Evolutionary conservation across 1,140 invertebrate species (phyloP), one percentile per base, ranked within the genome.

Genomic region (Drosophila yakuba): DNA sequence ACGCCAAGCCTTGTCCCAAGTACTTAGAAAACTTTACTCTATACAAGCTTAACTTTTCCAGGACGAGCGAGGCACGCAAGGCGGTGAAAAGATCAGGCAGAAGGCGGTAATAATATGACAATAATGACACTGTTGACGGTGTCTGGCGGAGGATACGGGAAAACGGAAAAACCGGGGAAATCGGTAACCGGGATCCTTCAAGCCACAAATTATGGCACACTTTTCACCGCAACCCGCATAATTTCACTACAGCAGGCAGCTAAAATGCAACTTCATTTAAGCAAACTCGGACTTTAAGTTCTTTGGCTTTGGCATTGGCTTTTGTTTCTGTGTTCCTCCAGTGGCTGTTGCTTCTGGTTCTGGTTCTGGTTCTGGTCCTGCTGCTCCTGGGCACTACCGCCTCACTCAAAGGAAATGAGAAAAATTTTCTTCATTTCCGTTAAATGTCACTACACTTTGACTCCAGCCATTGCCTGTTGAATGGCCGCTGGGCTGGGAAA

Each of bases 351-450:
- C 15, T 25, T 35, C 25, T 32, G 17, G 6, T 25, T 4, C 12
- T 38, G 51, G 17, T 35, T 28, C 11, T 25, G 38, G 12, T 28
- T 4, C 20, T 59, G 45, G 8, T 47, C 4, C 25, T 32, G 17
- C 14, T 38, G 52, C 14, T 36, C 28, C 11, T 28, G 45, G 61
- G 45, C 50, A 51, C 68, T 44, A 51, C 68, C 39, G 57, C 20
- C 69, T 55, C 66, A 67, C 60, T 71, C 58, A 78, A 84, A 76
- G 83, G 83, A 88, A 88, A 88, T 88, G 83, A 88, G 84, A 83
- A 86, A 89, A 84, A 84, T 74, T 79, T 89, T 89, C 72, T 77
- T 88, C 63, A 88, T 88, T 88, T 88, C 83, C 83, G 67, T 73
- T 67, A 64, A 80, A 74, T 89, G 83, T 80, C 82, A 78, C 78